These are phyloP conservation scores for Cricetomys ansorgei DNA, from an alignment of 2,113 vertebrate species.

Conservation along the genomic window DNA sequence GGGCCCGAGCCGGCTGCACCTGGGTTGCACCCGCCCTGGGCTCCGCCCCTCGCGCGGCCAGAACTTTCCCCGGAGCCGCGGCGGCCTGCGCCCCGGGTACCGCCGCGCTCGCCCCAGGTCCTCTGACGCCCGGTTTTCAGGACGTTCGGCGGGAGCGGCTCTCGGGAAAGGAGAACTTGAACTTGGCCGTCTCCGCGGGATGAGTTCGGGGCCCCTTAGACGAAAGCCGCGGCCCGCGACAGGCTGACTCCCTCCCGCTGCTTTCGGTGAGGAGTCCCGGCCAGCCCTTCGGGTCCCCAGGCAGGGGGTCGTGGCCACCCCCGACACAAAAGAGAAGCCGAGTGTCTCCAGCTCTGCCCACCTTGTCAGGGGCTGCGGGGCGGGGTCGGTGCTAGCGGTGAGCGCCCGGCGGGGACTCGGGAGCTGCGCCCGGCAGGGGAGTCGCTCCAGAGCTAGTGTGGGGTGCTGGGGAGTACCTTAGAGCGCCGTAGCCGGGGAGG, in stretches of 20 bases:
- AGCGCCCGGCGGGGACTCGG: not conserved
- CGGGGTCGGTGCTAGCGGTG: not conserved
- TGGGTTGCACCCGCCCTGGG: conserved; percentile 6
- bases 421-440: not conserved
- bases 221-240: not conserved
- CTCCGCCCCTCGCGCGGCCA: not conserved
- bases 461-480: not conserved
- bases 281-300: not conserved
- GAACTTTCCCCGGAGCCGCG: conserved; percentile 68
- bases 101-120: not conserved
- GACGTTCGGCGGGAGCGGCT: not conserved
- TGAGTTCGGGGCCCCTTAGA: not conserved
- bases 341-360: not conserved
- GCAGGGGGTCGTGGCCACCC: not conserved
- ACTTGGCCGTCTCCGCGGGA: not conserved
- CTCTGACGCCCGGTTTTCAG: not conserved
- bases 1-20: not conserved
- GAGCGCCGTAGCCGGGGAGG: not conserved
- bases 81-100: conserved; percentile 22
- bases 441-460: not conserved
- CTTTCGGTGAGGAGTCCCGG: conserved; percentile 10
- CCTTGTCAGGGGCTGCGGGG: not conserved
- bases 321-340: conserved; percentile 52
- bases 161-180: not conserved
- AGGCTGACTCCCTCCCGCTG: conserved; percentile 5